phyloP scores from a whole-genome alignment of 1,140 invertebrate genomes.

The Eumeta japonica region DNA sequence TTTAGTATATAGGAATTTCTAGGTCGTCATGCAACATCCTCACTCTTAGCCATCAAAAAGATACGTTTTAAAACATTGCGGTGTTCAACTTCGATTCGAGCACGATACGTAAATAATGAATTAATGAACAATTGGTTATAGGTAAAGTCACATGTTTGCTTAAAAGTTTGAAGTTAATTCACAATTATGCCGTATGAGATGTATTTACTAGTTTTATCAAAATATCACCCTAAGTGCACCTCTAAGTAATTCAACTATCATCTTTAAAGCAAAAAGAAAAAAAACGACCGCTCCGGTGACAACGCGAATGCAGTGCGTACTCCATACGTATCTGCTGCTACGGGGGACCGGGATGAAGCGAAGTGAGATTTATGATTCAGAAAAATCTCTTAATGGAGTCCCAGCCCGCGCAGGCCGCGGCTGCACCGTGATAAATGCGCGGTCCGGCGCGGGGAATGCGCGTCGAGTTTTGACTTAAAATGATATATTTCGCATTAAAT shows the following conservation, averaged over 20 bases:
- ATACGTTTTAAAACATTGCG: too few relatives aligned
- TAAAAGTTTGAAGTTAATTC: not conserved
- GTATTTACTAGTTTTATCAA: not conserved
- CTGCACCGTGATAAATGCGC: slow-evolving; percentile 45
- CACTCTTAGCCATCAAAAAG: too few relatives aligned
- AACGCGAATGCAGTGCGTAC: slow-evolving; percentile 21
- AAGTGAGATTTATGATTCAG: slow-evolving; percentile 54
- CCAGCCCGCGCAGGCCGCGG: slow-evolving; percentile 34
- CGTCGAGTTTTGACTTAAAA: slow-evolving; percentile 45
- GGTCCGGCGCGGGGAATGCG: slow-evolving; percentile 46
- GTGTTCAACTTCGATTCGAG: too few relatives aligned
- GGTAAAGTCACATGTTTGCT: too few relatives aligned
- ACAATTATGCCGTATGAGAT: not conserved
- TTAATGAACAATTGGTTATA: too few relatives aligned
- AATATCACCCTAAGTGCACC: not conserved
- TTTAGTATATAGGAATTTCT: too few relatives aligned
- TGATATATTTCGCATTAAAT: slow-evolving; percentile 36
- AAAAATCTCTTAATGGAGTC: slow-evolving; percentile 56
- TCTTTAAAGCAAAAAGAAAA: not conserved
- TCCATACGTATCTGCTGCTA: slow-evolving; percentile 43
- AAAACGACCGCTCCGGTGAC: not conserved
- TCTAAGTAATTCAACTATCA: not conserved
- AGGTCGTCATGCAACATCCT: too few relatives aligned
- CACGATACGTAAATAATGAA: too few relatives aligned
- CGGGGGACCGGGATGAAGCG: slow-evolving; percentile 43